phyloP scores from a whole-genome alignment of 2,113 vertebrate species.

The Aegithalos caudatus region DNA sequence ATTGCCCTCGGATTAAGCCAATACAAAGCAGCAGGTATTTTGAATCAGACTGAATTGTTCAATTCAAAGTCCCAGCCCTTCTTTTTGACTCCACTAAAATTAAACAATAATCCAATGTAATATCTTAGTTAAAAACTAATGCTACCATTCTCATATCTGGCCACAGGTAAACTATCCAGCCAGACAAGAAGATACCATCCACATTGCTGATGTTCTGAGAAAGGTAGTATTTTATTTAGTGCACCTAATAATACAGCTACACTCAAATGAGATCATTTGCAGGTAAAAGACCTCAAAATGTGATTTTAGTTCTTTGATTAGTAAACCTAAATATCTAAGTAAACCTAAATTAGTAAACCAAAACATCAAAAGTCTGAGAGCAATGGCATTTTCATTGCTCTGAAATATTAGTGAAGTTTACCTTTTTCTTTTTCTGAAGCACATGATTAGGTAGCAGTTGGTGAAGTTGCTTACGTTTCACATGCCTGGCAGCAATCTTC shows the following conservation, averaged over 20 bases:
- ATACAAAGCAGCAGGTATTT: background rate
- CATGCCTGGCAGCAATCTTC: constrained; percentile 87
- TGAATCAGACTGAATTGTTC: background rate
- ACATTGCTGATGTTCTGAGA: background rate
- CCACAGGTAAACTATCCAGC: background rate
- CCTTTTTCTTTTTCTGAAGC: constrained; percentile 86
- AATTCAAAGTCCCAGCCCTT: background rate
- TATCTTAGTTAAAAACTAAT: background rate
- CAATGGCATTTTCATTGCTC: background rate
- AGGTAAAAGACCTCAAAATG: background rate
- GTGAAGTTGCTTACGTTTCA: constrained; percentile 85
- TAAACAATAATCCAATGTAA: background rate
- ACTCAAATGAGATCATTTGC: background rate
- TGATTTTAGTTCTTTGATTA: background rate
- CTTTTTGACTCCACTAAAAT: background rate
- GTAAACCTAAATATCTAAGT: background rate
- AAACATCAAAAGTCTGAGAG: background rate
- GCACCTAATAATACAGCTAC: background rate
- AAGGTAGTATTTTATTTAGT: background rate
- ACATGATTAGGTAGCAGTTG: constrained; percentile 82
- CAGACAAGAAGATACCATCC: background rate
- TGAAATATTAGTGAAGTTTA: constrained; percentile 44
- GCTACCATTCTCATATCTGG: background rate
- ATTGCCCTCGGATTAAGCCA: background rate
- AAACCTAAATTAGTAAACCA: background rate